phyloP scores from a whole-genome alignment of 2,797 vertebrate genomes.

The Syndactyla subalaris region DNA sequence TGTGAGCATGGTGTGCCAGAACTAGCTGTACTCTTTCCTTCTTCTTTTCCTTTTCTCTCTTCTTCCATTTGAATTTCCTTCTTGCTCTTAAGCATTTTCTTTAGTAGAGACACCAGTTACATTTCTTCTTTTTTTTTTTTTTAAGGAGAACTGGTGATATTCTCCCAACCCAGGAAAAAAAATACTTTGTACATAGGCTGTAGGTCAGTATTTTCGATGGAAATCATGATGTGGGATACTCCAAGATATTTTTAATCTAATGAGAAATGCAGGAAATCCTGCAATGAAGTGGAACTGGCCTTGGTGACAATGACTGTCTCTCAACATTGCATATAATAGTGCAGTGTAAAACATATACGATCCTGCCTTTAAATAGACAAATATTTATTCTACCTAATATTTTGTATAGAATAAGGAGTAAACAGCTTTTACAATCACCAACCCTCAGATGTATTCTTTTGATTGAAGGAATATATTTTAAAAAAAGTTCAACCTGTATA shows the following conservation, averaged over 20 bases:
- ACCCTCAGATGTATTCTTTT: not conserved
- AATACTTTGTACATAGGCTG: not conserved
- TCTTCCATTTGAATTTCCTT: not conserved
- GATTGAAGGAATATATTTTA: not conserved
- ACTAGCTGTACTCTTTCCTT: not conserved
- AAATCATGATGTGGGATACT: conserved; percentile 27
- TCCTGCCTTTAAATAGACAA: not conserved
- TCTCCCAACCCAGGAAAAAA: conserved; percentile 55
- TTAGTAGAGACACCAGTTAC: not conserved
- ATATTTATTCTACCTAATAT: not conserved
- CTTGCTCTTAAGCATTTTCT: not conserved
- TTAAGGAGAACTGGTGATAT: conserved; percentile 20
- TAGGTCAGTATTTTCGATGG: conserved; percentile 62
- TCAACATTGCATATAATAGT: not conserved
- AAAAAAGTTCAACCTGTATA: not conserved
- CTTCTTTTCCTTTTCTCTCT: too few relatives aligned
- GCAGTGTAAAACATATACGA: not conserved
- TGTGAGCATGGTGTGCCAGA: not conserved
- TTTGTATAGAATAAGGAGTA: not conserved
- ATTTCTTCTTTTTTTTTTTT: not conserved
- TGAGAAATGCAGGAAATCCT: conserved; percentile 45
- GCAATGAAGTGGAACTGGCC: conserved; percentile 59
- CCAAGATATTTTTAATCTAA: conserved; percentile 58
- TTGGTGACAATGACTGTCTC: conserved; percentile 15
- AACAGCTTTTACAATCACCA: not conserved